Percentiles rank a stretch among this genome's conserved stretches.
These are phyloP conservation scores for Bos taurus DNA, from an alignment of 2,113 vertebrate species.

Conservation along the genomic window DNA sequence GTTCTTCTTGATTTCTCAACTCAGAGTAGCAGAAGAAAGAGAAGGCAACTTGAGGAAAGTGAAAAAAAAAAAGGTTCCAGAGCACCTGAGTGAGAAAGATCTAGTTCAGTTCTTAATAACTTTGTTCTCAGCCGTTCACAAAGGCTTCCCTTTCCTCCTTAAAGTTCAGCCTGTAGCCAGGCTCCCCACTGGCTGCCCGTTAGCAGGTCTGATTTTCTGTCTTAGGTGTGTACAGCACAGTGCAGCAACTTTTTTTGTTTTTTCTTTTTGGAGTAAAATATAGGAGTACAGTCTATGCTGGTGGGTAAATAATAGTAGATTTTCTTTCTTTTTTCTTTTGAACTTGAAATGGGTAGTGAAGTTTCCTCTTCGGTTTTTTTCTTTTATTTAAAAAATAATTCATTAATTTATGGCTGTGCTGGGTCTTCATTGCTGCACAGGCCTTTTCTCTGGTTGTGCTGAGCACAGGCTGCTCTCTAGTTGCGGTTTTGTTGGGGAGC, in stretches of 20 bases:
- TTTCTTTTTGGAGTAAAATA: not conserved
- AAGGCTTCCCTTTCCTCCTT: not conserved
- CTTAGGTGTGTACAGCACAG: not conserved
- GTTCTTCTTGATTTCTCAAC: not conserved
- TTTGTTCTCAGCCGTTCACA: not conserved
- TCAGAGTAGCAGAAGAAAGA: not conserved
- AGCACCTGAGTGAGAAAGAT: not conserved
- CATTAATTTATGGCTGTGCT: not conserved
- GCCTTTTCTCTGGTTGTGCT: not conserved
- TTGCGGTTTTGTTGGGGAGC: not conserved
- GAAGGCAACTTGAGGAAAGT: not conserved
- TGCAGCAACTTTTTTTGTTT: not conserved
- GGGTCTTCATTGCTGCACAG: not conserved
- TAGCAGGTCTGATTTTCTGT: not conserved
- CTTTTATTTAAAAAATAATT: not conserved
- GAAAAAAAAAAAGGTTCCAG: not conserved
- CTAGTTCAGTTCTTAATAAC: not conserved
- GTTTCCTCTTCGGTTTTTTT: not conserved
- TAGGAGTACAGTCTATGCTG: not conserved
- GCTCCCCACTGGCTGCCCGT: not conserved
- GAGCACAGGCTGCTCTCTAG: not conserved
- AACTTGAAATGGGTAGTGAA: not conserved
- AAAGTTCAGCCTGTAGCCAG: not conserved
- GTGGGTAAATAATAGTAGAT: not conserved
- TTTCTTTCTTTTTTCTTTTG: conserved; percentile 8